Conservation (phyloP, 2,888 invertebrate species). For the Caenorhabditis virilis region DNA sequence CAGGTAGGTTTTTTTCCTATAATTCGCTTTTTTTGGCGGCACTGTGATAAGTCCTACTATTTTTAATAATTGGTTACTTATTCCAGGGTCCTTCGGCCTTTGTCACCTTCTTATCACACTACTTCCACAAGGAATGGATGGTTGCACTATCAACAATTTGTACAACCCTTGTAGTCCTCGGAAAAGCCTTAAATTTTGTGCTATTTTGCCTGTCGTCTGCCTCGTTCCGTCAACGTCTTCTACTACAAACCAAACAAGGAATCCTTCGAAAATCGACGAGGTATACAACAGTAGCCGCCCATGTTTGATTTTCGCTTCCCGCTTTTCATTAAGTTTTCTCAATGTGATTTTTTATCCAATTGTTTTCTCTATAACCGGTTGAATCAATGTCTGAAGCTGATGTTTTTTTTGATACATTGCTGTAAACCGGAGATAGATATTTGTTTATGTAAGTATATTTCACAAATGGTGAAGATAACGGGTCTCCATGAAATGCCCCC, state of each 20-base stretch:
- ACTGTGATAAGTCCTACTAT: too few relatives aligned
- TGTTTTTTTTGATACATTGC: background rate
- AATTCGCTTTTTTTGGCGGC: too few relatives aligned
- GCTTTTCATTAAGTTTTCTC: background rate
- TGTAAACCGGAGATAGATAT: background rate
- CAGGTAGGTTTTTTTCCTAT: too few relatives aligned
- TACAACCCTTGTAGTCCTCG: conserved; percentile 59
- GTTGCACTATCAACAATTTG: conserved; percentile 38
- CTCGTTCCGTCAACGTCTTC: conserved; percentile 58
- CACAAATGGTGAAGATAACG: background rate
- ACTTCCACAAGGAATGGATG: conserved; percentile 33
- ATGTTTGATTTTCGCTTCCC: background rate
- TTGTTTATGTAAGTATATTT: background rate
- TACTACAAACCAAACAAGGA: conserved; percentile 55
- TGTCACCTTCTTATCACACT: conserved; percentile 38
- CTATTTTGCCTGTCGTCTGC: conserved; percentile 63
- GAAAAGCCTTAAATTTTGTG: conserved; percentile 64
- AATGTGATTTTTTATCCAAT: background rate
- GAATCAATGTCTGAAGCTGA: too few relatives aligned
- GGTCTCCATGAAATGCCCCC: too few relatives aligned
- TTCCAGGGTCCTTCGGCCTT: conserved; percentile 56
- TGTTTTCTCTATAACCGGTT: too few relatives aligned
- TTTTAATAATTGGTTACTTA: too few relatives aligned
- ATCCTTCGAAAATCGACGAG: conserved; percentile 48
- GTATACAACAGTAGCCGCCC: conserved; percentile 40